phyloP scores from a whole-genome alignment of 2,888 invertebrate genomes.

The Dendrolimus pini region DNA sequence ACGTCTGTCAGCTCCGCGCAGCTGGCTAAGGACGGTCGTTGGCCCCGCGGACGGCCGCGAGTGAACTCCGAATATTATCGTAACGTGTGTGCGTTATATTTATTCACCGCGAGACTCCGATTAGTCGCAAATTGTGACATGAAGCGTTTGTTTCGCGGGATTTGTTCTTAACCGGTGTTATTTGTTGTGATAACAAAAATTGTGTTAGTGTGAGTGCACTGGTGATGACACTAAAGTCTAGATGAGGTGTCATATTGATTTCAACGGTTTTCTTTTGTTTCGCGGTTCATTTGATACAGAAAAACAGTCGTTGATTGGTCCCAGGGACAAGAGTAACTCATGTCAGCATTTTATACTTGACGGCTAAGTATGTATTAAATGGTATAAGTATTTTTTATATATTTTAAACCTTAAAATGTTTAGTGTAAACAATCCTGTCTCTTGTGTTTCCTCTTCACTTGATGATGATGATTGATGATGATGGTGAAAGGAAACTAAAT shows the following conservation, averaged over 20 bases:
- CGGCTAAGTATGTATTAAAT: no score
- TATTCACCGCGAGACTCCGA: constrained; percentile 25
- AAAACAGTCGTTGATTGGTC: no score
- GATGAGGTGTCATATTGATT: neutral
- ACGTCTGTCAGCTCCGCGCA: constrained; percentile 51
- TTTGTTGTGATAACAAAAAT: neutral
- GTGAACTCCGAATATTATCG: constrained; percentile 68
- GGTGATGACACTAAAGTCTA: neutral
- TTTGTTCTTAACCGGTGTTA: neutral
- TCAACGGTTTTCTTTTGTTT: neutral
- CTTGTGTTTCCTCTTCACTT: no score
- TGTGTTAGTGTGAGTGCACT: neutral
- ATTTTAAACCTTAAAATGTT: no score
- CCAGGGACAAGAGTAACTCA: no score
- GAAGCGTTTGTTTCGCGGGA: neutral
- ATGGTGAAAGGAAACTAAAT: no score
- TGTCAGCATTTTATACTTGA: no score
- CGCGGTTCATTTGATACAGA: neutral
- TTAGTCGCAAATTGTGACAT: constrained; percentile 8
- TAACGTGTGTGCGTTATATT: constrained; percentile 44
- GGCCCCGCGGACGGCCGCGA: constrained; percentile 65
- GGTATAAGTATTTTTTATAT: no score
- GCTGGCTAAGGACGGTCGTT: constrained; percentile 75
- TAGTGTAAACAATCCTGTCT: no score
- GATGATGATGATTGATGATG: no score